Base-by-base conservation (phyloP, 2,888 invertebrate genomes). In the Diarsia mendica region DNA sequence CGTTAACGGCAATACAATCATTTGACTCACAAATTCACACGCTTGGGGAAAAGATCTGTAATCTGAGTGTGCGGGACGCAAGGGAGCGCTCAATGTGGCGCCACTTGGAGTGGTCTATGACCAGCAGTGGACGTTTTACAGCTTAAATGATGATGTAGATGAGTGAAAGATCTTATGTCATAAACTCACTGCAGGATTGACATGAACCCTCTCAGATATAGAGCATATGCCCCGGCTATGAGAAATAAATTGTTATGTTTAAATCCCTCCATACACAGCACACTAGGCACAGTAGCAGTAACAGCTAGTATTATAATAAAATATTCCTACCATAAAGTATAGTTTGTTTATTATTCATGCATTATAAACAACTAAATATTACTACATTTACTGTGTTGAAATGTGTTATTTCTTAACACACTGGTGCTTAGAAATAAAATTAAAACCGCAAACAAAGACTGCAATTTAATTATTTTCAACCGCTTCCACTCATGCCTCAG, bases 401-500 rank as follows among this genome's bases (percentile, higher is more conserved):
- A 39, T 39, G 39, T 39, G 39, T 39, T 39, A 4, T 3, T 3
- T 39, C 39, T 5, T 3, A 3, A 23, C 55, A 5, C 23, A 8
- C 28, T 15, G 8, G 3, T 6, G n/a, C 1, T 6, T 58, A 28
- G 23, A 1, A 58, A 8, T 28, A 15, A 58, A 58, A 28, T 58
- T 1, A 15, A 28, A 28, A 1, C 28, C 1, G 28, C 15, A 58
- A 55, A 28, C 10, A 58, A 28, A 15, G 0, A 55, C 6, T 23
- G 15, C 15, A 28, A 28, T 3, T 58, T 28, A 0, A 28, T 3
- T 8, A 28, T 28, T 8, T 55, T 28, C 15, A 58, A 0, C n/a
- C n/a, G 88, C 89, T 80, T 6, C 1, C 75, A 71, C 86, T 83
- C 65, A 10, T 84, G 20, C n/a, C 67, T 87, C 87, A 48, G 3